These are phyloP conservation scores for Tiaroga cobitis DNA, from an alignment of 2,797 vertebrate species.

Conservation along the genomic window DNA sequence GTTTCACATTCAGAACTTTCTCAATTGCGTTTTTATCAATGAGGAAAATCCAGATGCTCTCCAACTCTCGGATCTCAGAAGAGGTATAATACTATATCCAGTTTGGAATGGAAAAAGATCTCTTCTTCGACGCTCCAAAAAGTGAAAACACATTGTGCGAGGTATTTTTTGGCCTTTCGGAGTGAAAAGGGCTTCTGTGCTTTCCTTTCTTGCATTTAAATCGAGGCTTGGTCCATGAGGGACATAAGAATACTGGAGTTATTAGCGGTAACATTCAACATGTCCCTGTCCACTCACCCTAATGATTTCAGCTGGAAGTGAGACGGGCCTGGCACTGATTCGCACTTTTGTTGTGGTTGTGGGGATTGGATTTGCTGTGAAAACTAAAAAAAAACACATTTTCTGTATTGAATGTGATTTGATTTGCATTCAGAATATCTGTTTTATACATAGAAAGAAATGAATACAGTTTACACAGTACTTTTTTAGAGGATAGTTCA, in stretches of 20 bases:
- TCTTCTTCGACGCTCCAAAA: slow-evolving; percentile 41
- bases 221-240: background rate
- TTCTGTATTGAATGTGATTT: slow-evolving; percentile 4
- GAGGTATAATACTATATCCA: slow-evolving; percentile 48
- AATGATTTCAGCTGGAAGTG: slow-evolving; percentile 26
- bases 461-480: background rate
- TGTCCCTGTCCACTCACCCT: slow-evolving; percentile 1
- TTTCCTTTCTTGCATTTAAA: slow-evolving; percentile 25
- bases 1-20: slow-evolving; percentile 21
- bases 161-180: slow-evolving; percentile 31
- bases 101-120: slow-evolving; percentile 50
- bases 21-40: slow-evolving; percentile 48
- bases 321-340: slow-evolving; percentile 21
- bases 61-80: slow-evolving; percentile 35
- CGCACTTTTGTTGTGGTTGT: slow-evolving; percentile 25
- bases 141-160: slow-evolving; percentile 51
- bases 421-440: slow-evolving; percentile 9
- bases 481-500: slow-evolving; percentile 5
- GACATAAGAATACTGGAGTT: background rate
- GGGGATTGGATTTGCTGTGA: slow-evolving; percentile 22
- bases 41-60: slow-evolving; percentile 54
- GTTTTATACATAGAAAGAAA: background rate
- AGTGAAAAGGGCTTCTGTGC: slow-evolving; percentile 40
- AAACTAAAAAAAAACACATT: background rate
- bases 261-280: slow-evolving; percentile 35